Evolutionary conservation across 2,113 vertebrate species (phyloP), one percentile per base, ranked within the genome.

Genomic region (Eonycteris spelaea): DNA sequence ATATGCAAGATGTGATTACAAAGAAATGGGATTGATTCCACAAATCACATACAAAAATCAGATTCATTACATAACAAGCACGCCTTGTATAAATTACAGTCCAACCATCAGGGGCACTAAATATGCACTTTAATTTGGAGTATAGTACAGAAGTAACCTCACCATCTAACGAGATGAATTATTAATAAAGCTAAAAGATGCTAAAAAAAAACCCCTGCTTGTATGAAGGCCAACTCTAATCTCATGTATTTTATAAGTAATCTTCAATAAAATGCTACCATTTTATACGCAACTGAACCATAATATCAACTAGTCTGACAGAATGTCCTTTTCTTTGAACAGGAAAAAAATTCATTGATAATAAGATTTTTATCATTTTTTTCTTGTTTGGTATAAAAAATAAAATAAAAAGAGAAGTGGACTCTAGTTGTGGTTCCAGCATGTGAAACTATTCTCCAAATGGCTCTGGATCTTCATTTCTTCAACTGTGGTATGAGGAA

Each of bases 121-220:
- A 97, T 92, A 97, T 55, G 82, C 61, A 97, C 96, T 98, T 97
- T 97, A 86, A 97, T 97, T 97, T 98, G 83, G 93, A 97, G 90
- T 77, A 97, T 68, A 92, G 57, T 96, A 90, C 94, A 97, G 95
- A 98, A 98, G 83, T 79, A 95, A 63, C 89, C 51, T 88, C 63
- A 83, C 91, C 51, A 35, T 96, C 87, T 98, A 97, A 98, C 12
- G 8, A 98, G 83, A 98, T 97, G 83, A 98, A 98, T 97, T 95
- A 98, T 98, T 98, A 91, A 98, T 85, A 95, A 59, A 91, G 18
- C 90, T 97, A 51, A 77, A 96, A 97, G 96, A 97, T 53, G 97
- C 83, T 63, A 65, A 92, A 38, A 90, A 88, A 90, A 86, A 40
- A 45, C 1, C 12, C 21, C 40, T 65, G 48, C 79, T 89, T 93